Base-by-base conservation (phyloP, 2,797 vertebrate species). In the Chaetodon trifasciatus region DNA sequence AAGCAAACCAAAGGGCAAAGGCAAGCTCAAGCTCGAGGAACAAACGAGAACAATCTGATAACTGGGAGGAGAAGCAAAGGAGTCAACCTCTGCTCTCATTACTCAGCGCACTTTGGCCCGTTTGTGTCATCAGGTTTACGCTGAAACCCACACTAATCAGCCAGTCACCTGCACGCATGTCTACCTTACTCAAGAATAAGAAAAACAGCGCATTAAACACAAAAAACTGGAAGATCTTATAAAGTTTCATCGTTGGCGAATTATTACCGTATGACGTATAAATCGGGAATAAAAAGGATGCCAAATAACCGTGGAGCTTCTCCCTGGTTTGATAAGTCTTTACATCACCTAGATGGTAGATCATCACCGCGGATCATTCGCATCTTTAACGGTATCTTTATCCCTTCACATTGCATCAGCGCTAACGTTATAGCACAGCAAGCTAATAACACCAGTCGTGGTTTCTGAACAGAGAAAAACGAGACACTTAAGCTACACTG, bases 191-290 rank as follows among this genome's bases (percentile, higher is more conserved):
- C 15, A n/a, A 2, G 1, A 13, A 2, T 8, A 3, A 0, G 0
- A 6, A 35, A n/a, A 2, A 39, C 40, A 66, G 4, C 4, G 47
- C 39, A 58, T 24, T 32, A 39, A 21, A 60, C 28, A 46, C 2
- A 46, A 44, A 53, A 16, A 19, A 9, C 3, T 44, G 0, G 1
- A 32, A 37, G 0, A 28, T 39, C 3, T 35, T 21, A 3, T 8
- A 0, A 6, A 4, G 8, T 50, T 42, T 44, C 24, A 57, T 32
- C 6, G 1, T 6, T 32, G 1, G 1, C 1, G 4, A 37, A 35
- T 9, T 12, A 7, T 16, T 46, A 24, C 13, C 0, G 7, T 16
- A 44, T 8, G 52, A 10, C 19, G 28, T 56, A 6, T 39, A 23
- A 60, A 85, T 10, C 1, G 10, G 15, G 21, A 47, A 66, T 23